Base-by-base conservation (phyloP, 2,113 vertebrate genomes). In the Mirza zaza region DNA sequence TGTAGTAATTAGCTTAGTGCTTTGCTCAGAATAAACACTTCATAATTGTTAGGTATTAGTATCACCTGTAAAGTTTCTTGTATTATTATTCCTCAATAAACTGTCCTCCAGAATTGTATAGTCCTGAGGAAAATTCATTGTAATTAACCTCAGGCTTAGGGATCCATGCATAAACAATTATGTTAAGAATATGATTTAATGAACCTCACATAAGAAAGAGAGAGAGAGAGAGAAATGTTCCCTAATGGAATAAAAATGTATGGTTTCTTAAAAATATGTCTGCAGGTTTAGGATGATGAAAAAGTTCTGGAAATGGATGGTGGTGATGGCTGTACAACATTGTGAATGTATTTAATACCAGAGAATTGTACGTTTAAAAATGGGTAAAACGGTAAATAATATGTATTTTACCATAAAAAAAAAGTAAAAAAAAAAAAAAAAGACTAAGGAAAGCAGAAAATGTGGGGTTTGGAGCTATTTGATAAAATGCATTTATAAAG, bases 401-500 rank as follows among this genome's bases (percentile, higher is more conserved):
- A 42, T 45, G 13, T 23, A 27, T 94, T 45, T 88, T 65, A 89
- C 48, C 34, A 36, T 12, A 21, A 36, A 52, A 59, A 73, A 15
- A 73, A 84, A 6, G 61, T 75, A 34, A 52, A 65, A 61, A 42
- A 36, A 81, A 81, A 71, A 55, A 10, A 52, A 0, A 21, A 42
- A n/a, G 50, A 52, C 9, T 86, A 79, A 90, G 63, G 39, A 90
- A 87, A 67, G 39, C 3, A 85, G 65, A 87, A 89, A 77, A 50
- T 36, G 48, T 2, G 1, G 32, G 59, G 39, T 90, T 80, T 88
- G n/a, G 27, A 29, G 59, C 71, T 91, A 91, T 29, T 59, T 88
- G 70, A 90, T 42, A 87, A 87, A 95, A 80, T 93, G 8, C 67
- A 29, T 20, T 92, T 96, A 93, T 95, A 84, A 95, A 87, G 75